Conservation (phyloP, 2,113 vertebrate genomes). For the Ceyx margarethae region DNA sequence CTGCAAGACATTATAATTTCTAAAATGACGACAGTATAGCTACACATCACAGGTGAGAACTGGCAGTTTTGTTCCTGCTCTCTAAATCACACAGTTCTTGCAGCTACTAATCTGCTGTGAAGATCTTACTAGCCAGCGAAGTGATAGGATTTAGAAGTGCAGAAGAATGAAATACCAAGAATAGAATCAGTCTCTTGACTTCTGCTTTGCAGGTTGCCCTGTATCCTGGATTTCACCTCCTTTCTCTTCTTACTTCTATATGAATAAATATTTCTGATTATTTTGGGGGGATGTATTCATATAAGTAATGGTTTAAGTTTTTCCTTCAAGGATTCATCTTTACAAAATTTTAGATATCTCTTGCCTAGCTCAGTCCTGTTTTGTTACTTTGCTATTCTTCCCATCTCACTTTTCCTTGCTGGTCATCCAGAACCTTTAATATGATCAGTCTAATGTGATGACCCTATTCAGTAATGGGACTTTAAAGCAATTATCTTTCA, state of each 20-base stretch:
- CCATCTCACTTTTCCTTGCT: not conserved
- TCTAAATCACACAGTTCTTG: not conserved
- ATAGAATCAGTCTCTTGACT: not conserved
- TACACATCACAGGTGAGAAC: slow-evolving; percentile 2
- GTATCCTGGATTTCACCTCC: not conserved
- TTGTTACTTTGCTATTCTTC: not conserved
- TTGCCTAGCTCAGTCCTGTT: not conserved
- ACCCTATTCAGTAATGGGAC: not conserved
- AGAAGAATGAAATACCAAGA: slow-evolving; percentile 14
- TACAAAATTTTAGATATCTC: not conserved
- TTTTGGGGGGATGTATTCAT: not conserved
- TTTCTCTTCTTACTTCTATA: not conserved
- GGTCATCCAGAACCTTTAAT: not conserved
- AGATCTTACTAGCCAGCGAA: slow-evolving; percentile 1
- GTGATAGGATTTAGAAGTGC: not conserved
- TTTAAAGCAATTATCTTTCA: slow-evolving; percentile 6
- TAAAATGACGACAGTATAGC: not conserved
- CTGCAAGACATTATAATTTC: not conserved
- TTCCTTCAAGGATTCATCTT: not conserved
- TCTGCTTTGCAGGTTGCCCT: not conserved
- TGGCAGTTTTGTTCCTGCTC: not conserved
- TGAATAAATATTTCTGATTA: not conserved
- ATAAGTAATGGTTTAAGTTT: not conserved
- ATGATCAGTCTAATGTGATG: not conserved
- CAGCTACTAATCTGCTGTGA: slow-evolving; percentile 2